Evolutionary conservation across 2,888 invertebrate species (phyloP).

Genomic region (Tetragnatha montana): DNA sequence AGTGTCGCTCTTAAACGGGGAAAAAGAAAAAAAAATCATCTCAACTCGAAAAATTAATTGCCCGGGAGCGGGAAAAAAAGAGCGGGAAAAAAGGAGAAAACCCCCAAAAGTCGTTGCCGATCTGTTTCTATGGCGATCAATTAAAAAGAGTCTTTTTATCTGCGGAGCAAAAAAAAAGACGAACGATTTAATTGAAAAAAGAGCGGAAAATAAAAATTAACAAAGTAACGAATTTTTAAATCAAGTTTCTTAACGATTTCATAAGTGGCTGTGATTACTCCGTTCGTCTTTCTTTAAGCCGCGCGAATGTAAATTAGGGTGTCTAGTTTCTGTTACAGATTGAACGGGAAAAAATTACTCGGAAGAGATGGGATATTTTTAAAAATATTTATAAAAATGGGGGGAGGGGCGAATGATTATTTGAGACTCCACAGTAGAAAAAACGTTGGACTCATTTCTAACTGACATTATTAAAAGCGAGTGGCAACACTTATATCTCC

Average conservation of each 20-base stretch:
- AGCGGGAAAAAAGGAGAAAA: not conserved
- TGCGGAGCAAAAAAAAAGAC: not conserved
- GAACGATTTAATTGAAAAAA: constrained; percentile 40
- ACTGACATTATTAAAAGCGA: constrained; percentile 48
- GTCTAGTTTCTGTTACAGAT: constrained; percentile 11
- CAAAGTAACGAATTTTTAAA: constrained; percentile 54
- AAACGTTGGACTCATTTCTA: constrained; percentile 34
- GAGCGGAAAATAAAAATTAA: constrained; percentile 34
- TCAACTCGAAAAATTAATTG: constrained; percentile 34
- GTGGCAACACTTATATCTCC: constrained; percentile 34
- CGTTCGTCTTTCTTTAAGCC: constrained; percentile 20
- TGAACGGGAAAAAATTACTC: not conserved
- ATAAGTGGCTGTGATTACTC: constrained; percentile 46
- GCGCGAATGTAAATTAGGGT: constrained; percentile 15
- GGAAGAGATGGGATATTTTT: constrained; percentile 23
- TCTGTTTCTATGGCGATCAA: constrained; percentile 16
- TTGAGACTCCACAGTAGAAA: not conserved
- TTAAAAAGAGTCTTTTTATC: constrained; percentile 46
- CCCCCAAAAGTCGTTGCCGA: constrained; percentile 1
- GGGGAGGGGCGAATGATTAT: constrained; percentile 29
- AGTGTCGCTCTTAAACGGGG: not conserved
- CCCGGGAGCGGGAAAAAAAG: not conserved
- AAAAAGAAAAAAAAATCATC: not conserved
- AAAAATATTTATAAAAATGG: constrained; percentile 36
- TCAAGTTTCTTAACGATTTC: constrained; percentile 55